These are phyloP conservation scores for Stenurella melanura DNA, from an alignment of 2,888 invertebrate genomes.

Conservation along the genomic window DNA sequence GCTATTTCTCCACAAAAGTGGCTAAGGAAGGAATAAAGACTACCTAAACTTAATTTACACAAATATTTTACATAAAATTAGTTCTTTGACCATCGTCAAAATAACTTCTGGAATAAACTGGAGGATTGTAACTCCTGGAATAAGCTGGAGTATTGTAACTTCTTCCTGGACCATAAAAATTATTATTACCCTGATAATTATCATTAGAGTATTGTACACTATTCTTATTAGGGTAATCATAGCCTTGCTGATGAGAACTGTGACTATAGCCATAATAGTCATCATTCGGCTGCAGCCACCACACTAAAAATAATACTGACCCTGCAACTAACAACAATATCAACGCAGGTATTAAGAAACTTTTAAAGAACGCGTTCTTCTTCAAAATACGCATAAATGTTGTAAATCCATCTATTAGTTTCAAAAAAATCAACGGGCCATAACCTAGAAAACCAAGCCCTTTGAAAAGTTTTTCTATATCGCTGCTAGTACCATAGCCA, in stretches of 20 bases:
- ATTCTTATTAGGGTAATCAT: constrained; percentile 33
- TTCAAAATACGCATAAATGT: constrained; percentile 65
- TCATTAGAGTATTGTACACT: constrained; percentile 29
- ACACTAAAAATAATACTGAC: constrained; percentile 68
- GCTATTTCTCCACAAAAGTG: too few species aligned
- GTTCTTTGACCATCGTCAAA: constrained; percentile 1
- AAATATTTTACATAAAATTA: background rate
- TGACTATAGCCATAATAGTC: constrained; percentile 11
- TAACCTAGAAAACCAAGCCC: constrained; percentile 67
- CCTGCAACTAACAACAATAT: constrained; percentile 65
- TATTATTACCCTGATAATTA: constrained; percentile 35
- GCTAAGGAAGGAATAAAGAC: too few species aligned
- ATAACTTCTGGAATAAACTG: constrained; percentile 28
- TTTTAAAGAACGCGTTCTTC: constrained; percentile 68
- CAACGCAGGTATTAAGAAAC: constrained; percentile 67
- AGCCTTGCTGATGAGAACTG: constrained; percentile 3
- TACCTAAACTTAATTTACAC: too few species aligned
- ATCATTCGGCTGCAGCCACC: constrained; percentile 66
- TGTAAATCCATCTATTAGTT: constrained; percentile 64
- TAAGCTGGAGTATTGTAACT: constrained; percentile 30
- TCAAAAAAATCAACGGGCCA: constrained; percentile 67
- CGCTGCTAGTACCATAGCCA: constrained; percentile 35
- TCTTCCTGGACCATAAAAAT: background rate
- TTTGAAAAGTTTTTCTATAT: constrained; percentile 57
- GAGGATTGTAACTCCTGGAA: constrained; percentile 18